These are phyloP conservation scores for Bothrops jararaca DNA, from an alignment of 2,113 vertebrate species.

Conservation along the genomic window DNA sequence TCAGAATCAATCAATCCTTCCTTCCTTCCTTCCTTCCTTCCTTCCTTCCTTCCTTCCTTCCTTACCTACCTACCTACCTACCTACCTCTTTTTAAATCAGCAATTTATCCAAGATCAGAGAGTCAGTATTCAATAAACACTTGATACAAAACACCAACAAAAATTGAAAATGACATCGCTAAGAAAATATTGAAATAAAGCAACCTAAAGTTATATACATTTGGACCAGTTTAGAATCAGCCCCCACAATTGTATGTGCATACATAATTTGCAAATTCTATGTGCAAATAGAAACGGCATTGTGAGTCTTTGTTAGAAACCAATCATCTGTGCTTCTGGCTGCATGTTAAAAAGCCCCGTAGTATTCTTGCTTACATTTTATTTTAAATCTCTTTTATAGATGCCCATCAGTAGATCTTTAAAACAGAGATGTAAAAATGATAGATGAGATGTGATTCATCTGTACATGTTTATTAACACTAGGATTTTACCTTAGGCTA, in stretches of 20 bases:
- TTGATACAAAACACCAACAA: not conserved
- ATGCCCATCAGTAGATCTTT: constrained; percentile 45
- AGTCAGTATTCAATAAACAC: not conserved
- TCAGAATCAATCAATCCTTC: not conserved
- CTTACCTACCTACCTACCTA: not conserved
- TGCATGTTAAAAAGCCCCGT: constrained; percentile 23
- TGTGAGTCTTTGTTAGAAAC: constrained; percentile 1
- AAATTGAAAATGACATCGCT: not conserved
- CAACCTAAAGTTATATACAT: not conserved
- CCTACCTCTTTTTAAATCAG: not conserved
- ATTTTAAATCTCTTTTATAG: constrained; percentile 42
- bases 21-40: not conserved
- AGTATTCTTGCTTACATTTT: constrained; percentile 44
- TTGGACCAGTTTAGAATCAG: not conserved
- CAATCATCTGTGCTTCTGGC: constrained; percentile 23
- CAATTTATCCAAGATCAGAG: not conserved
- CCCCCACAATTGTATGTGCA: not conserved
- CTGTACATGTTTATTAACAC: constrained; percentile 65
- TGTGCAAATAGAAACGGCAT: not conserved
- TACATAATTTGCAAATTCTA: constrained; percentile 21
- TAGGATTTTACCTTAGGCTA: constrained; percentile 70
- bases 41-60: too few species aligned
- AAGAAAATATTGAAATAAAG: not conserved
- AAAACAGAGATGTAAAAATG: constrained; percentile 55
- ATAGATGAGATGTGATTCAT: constrained; percentile 63